Evolutionary conservation across 1,140 invertebrate species (phyloP).

Genomic region (Drosophila micromelanica): DNA sequence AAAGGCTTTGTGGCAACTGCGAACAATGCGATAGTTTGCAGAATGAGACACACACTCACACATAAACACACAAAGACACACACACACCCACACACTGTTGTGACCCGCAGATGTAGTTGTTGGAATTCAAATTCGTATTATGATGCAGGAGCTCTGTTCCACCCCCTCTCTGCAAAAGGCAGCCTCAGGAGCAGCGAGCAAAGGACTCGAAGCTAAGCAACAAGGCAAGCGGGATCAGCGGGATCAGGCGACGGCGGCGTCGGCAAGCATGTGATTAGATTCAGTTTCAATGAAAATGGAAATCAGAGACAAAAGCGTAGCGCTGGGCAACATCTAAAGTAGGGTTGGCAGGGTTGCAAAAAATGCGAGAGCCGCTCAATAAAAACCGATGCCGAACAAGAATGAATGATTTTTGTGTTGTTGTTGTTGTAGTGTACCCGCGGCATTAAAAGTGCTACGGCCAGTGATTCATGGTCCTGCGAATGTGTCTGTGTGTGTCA

Average conservation of each 20-base stretch:
- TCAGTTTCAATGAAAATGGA: slow-evolving; percentile 83
- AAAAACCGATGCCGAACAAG: slow-evolving; percentile 26
- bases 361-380: slow-evolving; percentile 6
- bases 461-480: slow-evolving; percentile 31
- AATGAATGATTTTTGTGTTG: slow-evolving; percentile 37
- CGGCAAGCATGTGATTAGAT: slow-evolving; percentile 78
- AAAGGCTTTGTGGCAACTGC: slow-evolving; percentile 73
- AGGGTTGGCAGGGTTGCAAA: slow-evolving; percentile 55
- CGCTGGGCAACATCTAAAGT: neutral
- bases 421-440: slow-evolving; percentile 6
- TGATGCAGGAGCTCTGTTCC: slow-evolving; percentile 42
- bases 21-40: slow-evolving; percentile 77
- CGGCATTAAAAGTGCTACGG: slow-evolving; percentile 36
- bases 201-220: slow-evolving; percentile 12
- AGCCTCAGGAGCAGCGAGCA: neutral
- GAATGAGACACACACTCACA: slow-evolving; percentile 22
- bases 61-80: slow-evolving; percentile 5
- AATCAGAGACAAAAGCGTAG: slow-evolving; percentile 75
- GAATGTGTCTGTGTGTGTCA: no score
- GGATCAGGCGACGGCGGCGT: slow-evolving; percentile 58
- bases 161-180: slow-evolving; percentile 9
- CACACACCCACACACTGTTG: neutral
- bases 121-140: slow-evolving; percentile 40
- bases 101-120: slow-evolving; percentile 54
- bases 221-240: slow-evolving; percentile 25